Base-by-base conservation (phyloP, 2,888 invertebrate species). In the Urechis unicinctus region DNA sequence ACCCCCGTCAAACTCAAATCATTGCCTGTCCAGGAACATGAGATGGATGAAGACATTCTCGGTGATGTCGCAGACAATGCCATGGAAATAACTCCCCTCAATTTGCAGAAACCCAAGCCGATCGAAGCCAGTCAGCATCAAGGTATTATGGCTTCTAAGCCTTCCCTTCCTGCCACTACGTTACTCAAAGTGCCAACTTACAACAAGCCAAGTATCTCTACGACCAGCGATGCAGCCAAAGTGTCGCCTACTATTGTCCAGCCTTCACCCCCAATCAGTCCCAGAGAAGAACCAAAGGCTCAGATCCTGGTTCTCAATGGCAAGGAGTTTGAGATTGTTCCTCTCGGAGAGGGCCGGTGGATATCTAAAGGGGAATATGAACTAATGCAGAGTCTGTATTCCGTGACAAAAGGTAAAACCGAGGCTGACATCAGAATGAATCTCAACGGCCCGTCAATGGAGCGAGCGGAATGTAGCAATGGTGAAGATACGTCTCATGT, bases 241-340 rank as follows among this genome's bases (percentile, higher is more conserved):
- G 24, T 17, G 30, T 17, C 30, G 29, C n/a, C 24, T 28, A 24
- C 21, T 36, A n/a, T 13, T 3, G 24, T n/a, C 17, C 29, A 21
- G n/a, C n/a, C 24, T 29, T 25, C 53, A 21, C 41, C 31, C 17
- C 26, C n/a, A 17, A 49, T 13, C n/a, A 17, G 21, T n/a, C 42
- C 41, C 3, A 24, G 41, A n/a, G 43, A 53, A n/a, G 43, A 43
- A 31, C 31, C 42, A n/a, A 50, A 31, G 28, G 28, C 58, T 6
- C 60, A 62, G 52, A 64, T 60, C n/a, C 58, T 66, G n/a, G 26
- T 66, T 25, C 56, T 66, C n/a, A 66, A 66, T 26, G 66, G 65
- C 17, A 58, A 56, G 44, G 62, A 66, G 50, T 65, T 61, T 42
- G 63, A 65, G 29, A 66, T 66, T 29, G 66, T 66, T 25, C 60